These are phyloP conservation scores for Tinea pellionella DNA, from an alignment of 2,888 invertebrate genomes.

Conservation along the genomic window DNA sequence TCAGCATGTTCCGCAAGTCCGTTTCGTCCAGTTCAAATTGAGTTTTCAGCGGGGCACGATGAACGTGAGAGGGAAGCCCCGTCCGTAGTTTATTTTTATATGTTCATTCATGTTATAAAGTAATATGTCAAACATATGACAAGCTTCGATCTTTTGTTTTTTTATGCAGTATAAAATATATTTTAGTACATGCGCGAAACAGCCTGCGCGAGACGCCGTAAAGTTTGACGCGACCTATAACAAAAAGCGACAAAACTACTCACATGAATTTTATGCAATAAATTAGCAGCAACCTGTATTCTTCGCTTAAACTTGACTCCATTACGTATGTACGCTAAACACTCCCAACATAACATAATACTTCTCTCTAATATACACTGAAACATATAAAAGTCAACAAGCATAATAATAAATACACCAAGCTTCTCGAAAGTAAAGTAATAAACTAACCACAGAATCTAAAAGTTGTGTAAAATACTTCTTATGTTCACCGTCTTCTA, in stretches of 20 bases:
- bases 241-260: conserved; percentile 18
- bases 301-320: conserved; percentile 28
- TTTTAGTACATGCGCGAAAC: no score
- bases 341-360: conserved; percentile 35
- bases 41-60: no score
- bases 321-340: conserved; percentile 25
- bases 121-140: no score
- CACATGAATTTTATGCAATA: conserved; percentile 27
- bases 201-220: no score
- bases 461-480: conserved; percentile 26
- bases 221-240: no score
- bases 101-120: no score
- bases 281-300: conserved; percentile 27
- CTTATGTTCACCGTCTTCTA: conserved; percentile 24
- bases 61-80: no score
- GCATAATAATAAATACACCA: background rate
- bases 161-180: no score
- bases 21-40: no score
- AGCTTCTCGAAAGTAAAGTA: background rate
- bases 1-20: no score
- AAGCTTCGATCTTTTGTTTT: no score
- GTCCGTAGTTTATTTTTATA: no score
- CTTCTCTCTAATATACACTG: background rate
- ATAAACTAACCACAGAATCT: conserved; percentile 26
- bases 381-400: background rate